These are phyloP conservation scores for Pseudopipra pipra DNA, from an alignment of 2,113 vertebrate genomes.

Conservation along the genomic window DNA sequence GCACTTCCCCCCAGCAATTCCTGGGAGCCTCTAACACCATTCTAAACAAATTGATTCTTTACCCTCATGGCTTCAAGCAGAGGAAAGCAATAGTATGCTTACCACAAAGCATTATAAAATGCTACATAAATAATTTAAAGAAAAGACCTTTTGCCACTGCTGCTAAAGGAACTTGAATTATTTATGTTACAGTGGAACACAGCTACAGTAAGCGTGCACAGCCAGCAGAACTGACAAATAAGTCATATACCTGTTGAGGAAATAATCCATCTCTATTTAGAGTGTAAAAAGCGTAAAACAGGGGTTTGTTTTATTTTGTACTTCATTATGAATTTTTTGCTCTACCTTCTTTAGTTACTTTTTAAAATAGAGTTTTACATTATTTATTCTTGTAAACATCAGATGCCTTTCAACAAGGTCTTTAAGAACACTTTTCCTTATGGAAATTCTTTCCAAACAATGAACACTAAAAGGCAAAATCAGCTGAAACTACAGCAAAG, in stretches of 20 bases:
- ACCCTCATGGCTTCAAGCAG: slow-evolving; percentile 32
- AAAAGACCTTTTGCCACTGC: slow-evolving; percentile 69
- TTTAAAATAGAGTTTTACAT: neutral
- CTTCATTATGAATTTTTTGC: neutral
- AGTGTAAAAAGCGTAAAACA: neutral
- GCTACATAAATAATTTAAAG: slow-evolving; percentile 87
- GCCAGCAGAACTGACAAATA: neutral
- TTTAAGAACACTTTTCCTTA: neutral
- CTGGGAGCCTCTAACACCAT: neutral
- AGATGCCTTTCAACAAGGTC: neutral
- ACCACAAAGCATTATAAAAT: slow-evolving; percentile 72
- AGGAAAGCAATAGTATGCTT: slow-evolving; percentile 73
- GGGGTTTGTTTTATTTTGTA: neutral
- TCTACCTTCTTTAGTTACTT: neutral
- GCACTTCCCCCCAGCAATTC: neutral
- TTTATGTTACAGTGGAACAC: slow-evolving; percentile 67
- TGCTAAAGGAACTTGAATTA: slow-evolving; percentile 75
- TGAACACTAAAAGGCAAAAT: neutral
- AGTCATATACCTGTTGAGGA: neutral
- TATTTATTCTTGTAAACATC: slow-evolving; percentile 26
- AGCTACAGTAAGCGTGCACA: neutral
- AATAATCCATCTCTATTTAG: neutral
- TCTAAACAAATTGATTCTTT: slow-evolving; percentile 52
- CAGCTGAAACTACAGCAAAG: neutral
- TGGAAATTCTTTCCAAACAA: neutral